These are phyloP conservation scores for Maniola jurtina DNA, from an alignment of 1,140 invertebrate species.

Conservation along the genomic window DNA sequence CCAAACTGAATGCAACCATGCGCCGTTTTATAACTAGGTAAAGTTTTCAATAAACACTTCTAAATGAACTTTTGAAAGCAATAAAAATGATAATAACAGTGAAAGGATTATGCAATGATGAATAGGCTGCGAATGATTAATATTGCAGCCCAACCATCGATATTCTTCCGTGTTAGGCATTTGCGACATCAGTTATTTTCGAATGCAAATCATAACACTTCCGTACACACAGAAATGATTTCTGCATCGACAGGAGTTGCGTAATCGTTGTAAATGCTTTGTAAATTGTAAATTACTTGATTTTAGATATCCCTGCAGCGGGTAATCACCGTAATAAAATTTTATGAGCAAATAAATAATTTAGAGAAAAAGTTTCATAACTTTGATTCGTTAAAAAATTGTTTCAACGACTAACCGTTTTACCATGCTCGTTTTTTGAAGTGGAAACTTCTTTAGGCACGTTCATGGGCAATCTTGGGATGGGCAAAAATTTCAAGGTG, in stretches of 20 bases:
- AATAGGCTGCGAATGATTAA: slow-evolving; percentile 16
- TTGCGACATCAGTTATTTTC: slow-evolving; percentile 38
- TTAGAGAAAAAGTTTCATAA: neutral
- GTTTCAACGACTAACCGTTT: neutral
- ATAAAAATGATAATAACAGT: slow-evolving; percentile 9
- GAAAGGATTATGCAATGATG: slow-evolving; percentile 11
- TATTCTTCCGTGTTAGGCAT: slow-evolving; percentile 41
- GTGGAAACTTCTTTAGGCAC: too few relatives aligned
- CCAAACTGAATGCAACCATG: too few relatives aligned
- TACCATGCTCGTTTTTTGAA: neutral
- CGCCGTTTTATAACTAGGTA: too few relatives aligned
- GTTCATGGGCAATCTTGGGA: too few relatives aligned
- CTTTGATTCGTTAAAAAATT: neutral
- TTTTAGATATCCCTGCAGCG: slow-evolving; percentile 27
- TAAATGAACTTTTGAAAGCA: neutral
- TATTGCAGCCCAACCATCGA: slow-evolving; percentile 19
- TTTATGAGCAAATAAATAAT: neutral
- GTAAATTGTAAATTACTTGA: slow-evolving; percentile 36
- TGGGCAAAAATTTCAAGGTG: too few relatives aligned
- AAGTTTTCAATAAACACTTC: too few relatives aligned
- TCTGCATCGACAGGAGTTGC: slow-evolving; percentile 36
- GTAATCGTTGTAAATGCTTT: slow-evolving; percentile 38
- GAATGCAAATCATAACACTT: slow-evolving; percentile 50
- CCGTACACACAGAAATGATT: slow-evolving; percentile 38
- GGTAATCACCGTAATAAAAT: neutral